Base-by-base conservation (phyloP, 2,888 invertebrate genomes). In the Prosapia bicincta region DNA sequence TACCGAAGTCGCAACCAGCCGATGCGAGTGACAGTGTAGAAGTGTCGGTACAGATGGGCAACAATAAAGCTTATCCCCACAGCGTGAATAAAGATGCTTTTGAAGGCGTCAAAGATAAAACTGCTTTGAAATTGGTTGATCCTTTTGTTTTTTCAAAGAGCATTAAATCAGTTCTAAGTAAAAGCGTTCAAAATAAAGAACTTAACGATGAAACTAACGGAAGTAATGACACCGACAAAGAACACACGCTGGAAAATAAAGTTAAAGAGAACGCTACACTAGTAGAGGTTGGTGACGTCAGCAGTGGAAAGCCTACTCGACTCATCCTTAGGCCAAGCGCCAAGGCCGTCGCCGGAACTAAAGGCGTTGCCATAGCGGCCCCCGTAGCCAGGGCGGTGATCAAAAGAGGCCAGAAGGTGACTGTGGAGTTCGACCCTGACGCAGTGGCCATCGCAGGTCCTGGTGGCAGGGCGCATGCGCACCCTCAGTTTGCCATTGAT, bases 371-470 rank as follows among this genome's bases (percentile, higher is more conserved):
- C 66, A 87, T 93, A 75, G 90, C 93, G 1, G 89, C 89, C 72
- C 93, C 93, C 15, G 83, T 91, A 77, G 91, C 93, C 0, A 87
- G 87, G 79, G 92, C 92, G 9, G 83, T 91, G 28, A 85, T 92
- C 20, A 87, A 88, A 74, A 86, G 87, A 79, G 90, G 90, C 26
- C 87, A 87, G 66, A 86, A 87, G 75, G 91, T 89, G 0, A 88
- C 90, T 77, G 89, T 93, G 69, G 84, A 89, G 24, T 92, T 91
- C 82, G 87, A 88, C 78, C 93, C 93, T 1, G 87, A 88, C 77
- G 91, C 92, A 0, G 88, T 91, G 0, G 93, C 93, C 2, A 87
- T 93, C 3, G 92, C 89, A 1, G 93, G 93, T 6, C 92, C 92
- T 32, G 92, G 92, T 3, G 93, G 93, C 9, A 88, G 90, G 70